A percentile compares a stretch with the other conserved stretches of the same genome.
Evolutionary conservation across 2,797 vertebrate genomes (phyloP).

Genomic region (Neosilurus hyrtlii): DNA sequence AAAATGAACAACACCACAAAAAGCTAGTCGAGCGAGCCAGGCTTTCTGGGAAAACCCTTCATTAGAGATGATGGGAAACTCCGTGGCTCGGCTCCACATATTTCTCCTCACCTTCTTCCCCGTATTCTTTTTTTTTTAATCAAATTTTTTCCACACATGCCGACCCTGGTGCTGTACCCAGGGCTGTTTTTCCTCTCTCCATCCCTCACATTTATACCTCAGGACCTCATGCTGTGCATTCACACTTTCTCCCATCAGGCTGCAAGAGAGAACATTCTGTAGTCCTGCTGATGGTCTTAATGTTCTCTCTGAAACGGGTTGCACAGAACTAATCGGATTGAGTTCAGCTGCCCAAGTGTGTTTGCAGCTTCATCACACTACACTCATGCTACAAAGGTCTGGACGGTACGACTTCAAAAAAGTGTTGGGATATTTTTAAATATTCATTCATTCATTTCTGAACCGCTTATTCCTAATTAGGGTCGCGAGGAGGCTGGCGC

Average conservation of each 20-base stretch:
- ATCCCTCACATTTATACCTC: not conserved
- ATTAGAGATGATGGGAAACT: conserved; percentile 75
- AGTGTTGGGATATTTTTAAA: too few species aligned
- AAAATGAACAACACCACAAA: not conserved
- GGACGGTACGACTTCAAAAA: too few species aligned
- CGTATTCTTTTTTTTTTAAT: conserved; percentile 48
- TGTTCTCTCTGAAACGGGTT: conserved; percentile 34
- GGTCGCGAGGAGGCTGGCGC: too few species aligned
- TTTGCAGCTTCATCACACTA: not conserved
- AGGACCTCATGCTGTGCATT: conserved; percentile 6
- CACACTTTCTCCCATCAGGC: conserved; percentile 5
- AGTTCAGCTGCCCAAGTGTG: not conserved
- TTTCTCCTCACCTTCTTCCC: conserved; percentile 50
- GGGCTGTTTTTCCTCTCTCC: conserved; percentile 13
- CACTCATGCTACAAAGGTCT: not conserved
- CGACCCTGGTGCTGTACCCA: conserved; percentile 9
- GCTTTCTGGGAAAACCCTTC: conserved; percentile 75
- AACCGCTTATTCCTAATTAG: too few species aligned
- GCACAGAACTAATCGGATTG: not conserved
- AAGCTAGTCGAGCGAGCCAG: conserved; percentile 2
- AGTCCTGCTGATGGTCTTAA: conserved; percentile 17
- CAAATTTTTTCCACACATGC: conserved; percentile 37
- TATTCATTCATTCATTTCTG: too few species aligned
- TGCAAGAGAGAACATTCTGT: conserved; percentile 35
- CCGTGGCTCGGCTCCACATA: conserved; percentile 59